Evolutionary conservation across 2,797 vertebrate genomes (phyloP).

Genomic region (Enteromius radiatus): DNA sequence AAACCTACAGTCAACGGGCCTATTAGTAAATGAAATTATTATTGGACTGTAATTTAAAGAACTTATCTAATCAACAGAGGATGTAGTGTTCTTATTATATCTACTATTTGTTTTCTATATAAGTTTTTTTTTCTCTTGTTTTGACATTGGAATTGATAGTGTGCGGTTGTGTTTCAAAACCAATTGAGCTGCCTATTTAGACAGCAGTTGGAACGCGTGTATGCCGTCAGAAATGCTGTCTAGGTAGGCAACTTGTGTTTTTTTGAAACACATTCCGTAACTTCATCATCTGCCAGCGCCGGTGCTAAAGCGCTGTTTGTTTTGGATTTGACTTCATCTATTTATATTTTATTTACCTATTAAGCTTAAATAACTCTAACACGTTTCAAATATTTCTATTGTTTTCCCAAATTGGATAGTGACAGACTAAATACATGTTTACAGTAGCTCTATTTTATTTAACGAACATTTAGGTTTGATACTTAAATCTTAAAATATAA

Average conservation of each 20-base stretch:
- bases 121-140: neutral
- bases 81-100: neutral
- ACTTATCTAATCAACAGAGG: neutral
- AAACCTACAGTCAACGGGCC: conserved; percentile 25
- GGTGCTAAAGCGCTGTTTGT: neutral
- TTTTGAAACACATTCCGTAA: neutral
- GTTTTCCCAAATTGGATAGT: neutral
- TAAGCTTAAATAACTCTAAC: neutral
- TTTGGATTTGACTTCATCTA: neutral
- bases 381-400: neutral
- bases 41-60: neutral
- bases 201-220: neutral
- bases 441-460: neutral
- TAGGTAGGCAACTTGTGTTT: neutral
- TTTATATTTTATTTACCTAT: neutral
- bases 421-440: neutral
- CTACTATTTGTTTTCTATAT: neutral
- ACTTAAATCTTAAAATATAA: neutral
- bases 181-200: neutral
- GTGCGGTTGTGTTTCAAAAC: neutral
- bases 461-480: neutral
- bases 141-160: neutral
- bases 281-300: neutral
- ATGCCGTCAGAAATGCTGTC: neutral
- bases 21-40: neutral